These are phyloP conservation scores for Penaeus indicus DNA, from an alignment of 1,140 invertebrate species.

Conservation along the genomic window DNA sequence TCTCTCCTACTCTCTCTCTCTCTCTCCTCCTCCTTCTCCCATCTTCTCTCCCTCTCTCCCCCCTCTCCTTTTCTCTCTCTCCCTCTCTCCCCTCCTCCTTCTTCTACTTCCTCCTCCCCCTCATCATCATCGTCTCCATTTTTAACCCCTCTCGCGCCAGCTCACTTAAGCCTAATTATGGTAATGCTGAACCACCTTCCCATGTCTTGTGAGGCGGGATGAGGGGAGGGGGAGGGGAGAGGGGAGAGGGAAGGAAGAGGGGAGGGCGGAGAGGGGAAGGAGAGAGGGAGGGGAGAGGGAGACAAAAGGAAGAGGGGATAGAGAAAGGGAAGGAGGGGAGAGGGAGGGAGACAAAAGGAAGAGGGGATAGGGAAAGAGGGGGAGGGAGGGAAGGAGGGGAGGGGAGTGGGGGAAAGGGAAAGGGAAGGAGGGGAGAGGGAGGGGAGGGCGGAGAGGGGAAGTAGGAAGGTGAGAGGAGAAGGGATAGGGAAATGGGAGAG, in stretches of 20 bases:
- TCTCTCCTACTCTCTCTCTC: neutral
- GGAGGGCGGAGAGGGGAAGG: neutral
- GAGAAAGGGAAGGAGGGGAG: neutral
- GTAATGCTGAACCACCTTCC: no score
- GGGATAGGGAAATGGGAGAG: neutral
- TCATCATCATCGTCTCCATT: no score
- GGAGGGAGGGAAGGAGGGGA: neutral
- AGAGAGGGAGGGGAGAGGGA: no score
- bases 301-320: neutral
- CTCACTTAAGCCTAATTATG: no score
- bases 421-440: neutral
- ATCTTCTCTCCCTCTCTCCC: neutral
- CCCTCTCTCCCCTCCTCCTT: neutral
- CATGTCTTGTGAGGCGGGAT: no score
- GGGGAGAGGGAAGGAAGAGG: neutral
- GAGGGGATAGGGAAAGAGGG: neutral
- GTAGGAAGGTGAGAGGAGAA: neutral
- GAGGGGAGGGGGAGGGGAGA: no score
- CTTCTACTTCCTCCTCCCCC: no score
- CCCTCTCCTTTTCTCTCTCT: slow-evolving; percentile 46
- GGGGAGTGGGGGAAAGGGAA: neutral
- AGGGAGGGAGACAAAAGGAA: neutral
- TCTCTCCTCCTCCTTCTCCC: neutral
- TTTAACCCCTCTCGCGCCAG: no score
- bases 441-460: neutral